Base-by-base conservation (phyloP, 2,797 vertebrate species). In the Bucorvus abyssinicus region DNA sequence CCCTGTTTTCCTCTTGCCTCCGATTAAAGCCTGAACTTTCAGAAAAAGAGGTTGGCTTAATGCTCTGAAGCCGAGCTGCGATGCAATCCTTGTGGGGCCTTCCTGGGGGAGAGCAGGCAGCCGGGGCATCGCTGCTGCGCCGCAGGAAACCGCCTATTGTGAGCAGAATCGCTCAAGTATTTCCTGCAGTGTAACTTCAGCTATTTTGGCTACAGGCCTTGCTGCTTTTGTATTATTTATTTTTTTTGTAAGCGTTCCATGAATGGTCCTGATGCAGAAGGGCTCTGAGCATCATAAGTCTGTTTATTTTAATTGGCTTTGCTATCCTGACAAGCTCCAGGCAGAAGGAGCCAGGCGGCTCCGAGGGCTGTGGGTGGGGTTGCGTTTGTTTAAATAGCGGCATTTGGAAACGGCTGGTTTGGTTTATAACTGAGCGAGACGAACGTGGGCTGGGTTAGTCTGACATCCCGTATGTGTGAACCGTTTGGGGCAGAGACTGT, bases 291-390 rank as follows among this genome's bases (percentile, higher is more conserved):
- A 44, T 84, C 69, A 2, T 84, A 77, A 93, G 65, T 71, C 75
- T 96, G 79, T 95, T 96, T 89, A 68, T 93, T 91, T 76, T 79
- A 96, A 95, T 95, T 95, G 94, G 90, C 91, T 94, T 96, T 90
- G 85, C 75, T 94, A 5, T 82, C 90, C 75, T 29, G 29, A 86
- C 71, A 69, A 90, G 87, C 85, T 68, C 2, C 44, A 65, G 87
- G 87, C 91, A 84, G 83, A 79, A 83, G 12, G 92, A 79, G 71
- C 38, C 70, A 5, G 56, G 56, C 34, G 1, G 76, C 91, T 95
- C 38, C 4, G 32, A 60, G 74, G 57, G 75, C 92, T 84, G n/a
- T 60, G 67, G 40, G n/a, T 89, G 73, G 34, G 64, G 84, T 55
- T 95, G 77, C 44, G 14, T 69, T 94, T 80, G 84, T 77, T 92